Conservation (phyloP, 92 coral and sea anemone species). For the Muricea muricata region DNA sequence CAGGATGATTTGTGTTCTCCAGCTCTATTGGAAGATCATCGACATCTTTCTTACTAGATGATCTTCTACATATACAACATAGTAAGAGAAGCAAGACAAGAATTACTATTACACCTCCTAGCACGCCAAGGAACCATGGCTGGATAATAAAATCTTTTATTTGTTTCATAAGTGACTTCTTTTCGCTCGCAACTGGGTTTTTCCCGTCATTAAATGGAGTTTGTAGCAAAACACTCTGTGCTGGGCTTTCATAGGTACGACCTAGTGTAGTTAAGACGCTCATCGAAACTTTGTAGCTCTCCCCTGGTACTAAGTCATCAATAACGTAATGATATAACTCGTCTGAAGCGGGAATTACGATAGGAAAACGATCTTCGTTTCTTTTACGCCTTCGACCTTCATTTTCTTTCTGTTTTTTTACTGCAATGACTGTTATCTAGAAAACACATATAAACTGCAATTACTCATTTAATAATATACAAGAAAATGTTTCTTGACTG, state of each 20-base stretch:
- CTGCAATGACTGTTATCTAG: conserved; percentile 9
- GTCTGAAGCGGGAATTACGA: conserved; percentile 9
- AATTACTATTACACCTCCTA: conserved; percentile 85
- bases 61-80: conserved; percentile 24
- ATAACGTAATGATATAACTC: conserved; percentile 31
- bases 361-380: background rate
- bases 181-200: too few species aligned
- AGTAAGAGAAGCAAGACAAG: conserved; percentile 70
- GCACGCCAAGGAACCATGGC: conserved; percentile 92
- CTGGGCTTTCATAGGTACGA: conserved; percentile 20
- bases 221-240: background rate
- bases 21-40: background rate
- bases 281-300: conserved; percentile 46
- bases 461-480: too few species aligned
- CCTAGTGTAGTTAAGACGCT: conserved; percentile 23
- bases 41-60: conserved; percentile 21
- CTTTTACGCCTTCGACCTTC: conserved; percentile 6
- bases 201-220: background rate
- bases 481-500: too few species aligned
- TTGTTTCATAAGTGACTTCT: conserved; percentile 19
- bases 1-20: conserved; percentile 2
- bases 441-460: background rate
- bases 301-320: conserved; percentile 48
- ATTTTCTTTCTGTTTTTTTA: background rate
- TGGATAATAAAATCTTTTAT: conserved; percentile 78